A percentile compares a stretch with the other conserved stretches of the same genome.
Conservation (phyloP, 2,113 vertebrate species). For the Geococcyx californianus region DNA sequence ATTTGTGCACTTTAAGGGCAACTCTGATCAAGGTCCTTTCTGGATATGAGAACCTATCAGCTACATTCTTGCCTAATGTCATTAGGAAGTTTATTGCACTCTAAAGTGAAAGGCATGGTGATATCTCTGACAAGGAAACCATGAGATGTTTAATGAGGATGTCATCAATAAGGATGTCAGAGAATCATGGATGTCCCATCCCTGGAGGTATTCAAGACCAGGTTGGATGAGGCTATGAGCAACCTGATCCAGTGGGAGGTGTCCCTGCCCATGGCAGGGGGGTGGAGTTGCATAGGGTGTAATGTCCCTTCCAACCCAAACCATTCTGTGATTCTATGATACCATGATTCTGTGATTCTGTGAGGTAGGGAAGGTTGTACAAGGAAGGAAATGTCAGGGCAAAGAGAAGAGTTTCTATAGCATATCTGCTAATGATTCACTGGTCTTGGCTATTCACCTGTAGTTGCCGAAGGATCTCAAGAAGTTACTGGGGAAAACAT, state of each 20-base stretch:
- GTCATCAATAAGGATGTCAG: no score
- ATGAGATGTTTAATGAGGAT: background rate
- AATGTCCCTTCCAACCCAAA: no score
- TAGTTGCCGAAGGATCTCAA: background rate
- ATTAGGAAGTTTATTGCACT: background rate
- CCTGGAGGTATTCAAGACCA: no score
- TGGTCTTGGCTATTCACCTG: background rate
- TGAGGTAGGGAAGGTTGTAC: background rate
- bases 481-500: accelerated
- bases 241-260: no score
- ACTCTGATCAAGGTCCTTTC: background rate
- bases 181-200: no score
- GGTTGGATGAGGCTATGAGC: no score
- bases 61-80: background rate
- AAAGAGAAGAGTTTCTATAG: background rate
- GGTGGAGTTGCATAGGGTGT: no score
- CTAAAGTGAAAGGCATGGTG: background rate
- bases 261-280: no score
- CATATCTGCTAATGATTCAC: background rate
- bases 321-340: no score
- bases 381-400: background rate
- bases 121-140: background rate
- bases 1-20: background rate
- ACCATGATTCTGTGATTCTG: no score
- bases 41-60: background rate